These are phyloP conservation scores for Uloborus plumipes DNA, from an alignment of 2,888 invertebrate species.

Conservation along the genomic window DNA sequence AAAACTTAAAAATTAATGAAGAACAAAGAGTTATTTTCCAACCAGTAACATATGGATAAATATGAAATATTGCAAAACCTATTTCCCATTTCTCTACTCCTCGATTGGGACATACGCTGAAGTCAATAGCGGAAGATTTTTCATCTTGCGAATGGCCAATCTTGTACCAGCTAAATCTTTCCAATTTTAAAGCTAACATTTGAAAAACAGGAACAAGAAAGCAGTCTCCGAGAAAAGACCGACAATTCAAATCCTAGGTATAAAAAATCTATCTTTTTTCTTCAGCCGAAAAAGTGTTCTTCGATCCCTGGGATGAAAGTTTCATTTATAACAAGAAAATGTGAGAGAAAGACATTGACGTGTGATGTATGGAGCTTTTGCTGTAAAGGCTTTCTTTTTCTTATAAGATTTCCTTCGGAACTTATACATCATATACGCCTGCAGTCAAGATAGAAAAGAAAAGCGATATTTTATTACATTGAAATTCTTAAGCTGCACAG, in stretches of 20 bases:
- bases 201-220: constrained; percentile 13
- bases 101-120: too few species aligned
- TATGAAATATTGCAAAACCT: too few species aligned
- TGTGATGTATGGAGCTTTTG: constrained; percentile 42
- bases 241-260: not conserved
- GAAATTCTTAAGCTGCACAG: too few species aligned
- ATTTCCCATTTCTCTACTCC: too few species aligned
- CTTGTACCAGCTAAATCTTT: constrained; percentile 27
- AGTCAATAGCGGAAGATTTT: constrained; percentile 9
- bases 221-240: not conserved
- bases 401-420: not conserved
- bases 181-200: constrained; percentile 37
- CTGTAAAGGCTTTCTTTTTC: not conserved
- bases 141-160: constrained; percentile 22
- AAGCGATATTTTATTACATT: too few species aligned
- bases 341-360: constrained; percentile 37
- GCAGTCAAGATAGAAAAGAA: not conserved
- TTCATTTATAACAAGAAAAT: constrained; percentile 52
- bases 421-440: constrained; percentile 33
- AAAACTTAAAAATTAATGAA: too few species aligned
- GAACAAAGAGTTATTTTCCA: too few species aligned
- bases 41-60: too few species aligned
- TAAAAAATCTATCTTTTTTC: constrained; percentile 24
- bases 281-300: constrained; percentile 24
- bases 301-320: constrained; percentile 50